Conservation (phyloP, 2,113 vertebrate genomes). For the Pelecanoides urinatrix region DNA sequence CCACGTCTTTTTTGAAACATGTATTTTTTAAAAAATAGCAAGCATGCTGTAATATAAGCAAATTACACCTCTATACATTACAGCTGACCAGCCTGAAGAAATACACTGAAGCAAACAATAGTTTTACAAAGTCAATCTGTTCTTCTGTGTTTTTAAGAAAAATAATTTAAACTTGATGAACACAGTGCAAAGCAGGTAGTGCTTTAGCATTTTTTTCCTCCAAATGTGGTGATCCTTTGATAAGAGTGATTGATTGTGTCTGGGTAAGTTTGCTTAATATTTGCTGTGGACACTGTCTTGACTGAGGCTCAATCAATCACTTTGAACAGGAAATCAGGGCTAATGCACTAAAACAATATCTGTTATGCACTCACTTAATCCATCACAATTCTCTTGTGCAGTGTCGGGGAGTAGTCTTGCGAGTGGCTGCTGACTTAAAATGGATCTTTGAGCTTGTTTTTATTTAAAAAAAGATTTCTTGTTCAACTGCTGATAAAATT, state of each 20-base stretch:
- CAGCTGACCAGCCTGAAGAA: background rate
- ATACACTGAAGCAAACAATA: background rate
- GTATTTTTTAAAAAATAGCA: background rate
- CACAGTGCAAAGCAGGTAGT: background rate
- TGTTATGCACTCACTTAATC: constrained; percentile 54
- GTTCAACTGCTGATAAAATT: background rate
- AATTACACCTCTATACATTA: background rate
- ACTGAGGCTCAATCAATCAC: constrained; percentile 65
- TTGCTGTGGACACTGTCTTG: constrained; percentile 50
- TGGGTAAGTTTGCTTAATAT: constrained; percentile 65
- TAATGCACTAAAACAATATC: constrained; percentile 69
- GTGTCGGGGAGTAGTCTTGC: background rate
- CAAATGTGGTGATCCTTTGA: constrained; percentile 35
- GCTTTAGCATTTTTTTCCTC: background rate
- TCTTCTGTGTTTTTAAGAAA: background rate
- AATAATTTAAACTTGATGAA: background rate
- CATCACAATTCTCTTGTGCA: constrained; percentile 55
- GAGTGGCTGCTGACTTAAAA: background rate
- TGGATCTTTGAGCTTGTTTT: background rate
- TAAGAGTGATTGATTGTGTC: constrained; percentile 62
- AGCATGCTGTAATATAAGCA: background rate
- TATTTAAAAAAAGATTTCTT: background rate
- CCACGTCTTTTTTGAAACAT: background rate
- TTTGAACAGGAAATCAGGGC: constrained; percentile 64
- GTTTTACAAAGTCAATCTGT: background rate